These are phyloP conservation scores for Lumbricus terrestris DNA, from an alignment of 2,888 invertebrate genomes.

Conservation along the genomic window DNA sequence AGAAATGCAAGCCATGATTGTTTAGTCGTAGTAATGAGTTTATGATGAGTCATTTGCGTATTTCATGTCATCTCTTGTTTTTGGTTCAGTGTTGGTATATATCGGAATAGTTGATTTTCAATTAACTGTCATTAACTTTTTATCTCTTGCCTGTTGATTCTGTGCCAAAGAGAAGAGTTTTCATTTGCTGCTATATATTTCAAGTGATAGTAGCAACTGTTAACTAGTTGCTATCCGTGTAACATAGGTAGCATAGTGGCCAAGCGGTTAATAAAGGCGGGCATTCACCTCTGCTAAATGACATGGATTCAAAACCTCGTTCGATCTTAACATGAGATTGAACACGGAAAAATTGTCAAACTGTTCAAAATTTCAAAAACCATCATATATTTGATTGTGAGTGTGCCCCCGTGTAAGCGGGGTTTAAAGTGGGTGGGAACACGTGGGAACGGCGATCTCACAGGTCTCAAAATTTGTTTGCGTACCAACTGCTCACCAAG, in stretches of 20 bases:
- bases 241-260: not conserved
- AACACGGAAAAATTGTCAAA: not conserved
- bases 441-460: too few species aligned
- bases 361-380: not conserved
- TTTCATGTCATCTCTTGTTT: not conserved
- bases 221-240: not conserved
- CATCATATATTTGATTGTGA: not conserved
- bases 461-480: too few species aligned
- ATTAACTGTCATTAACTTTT: not conserved
- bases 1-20: not conserved
- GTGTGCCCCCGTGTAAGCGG: too few species aligned
- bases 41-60: not conserved
- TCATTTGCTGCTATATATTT: not conserved
- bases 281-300: not conserved
- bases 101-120: not conserved
- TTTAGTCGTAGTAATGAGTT: not conserved
- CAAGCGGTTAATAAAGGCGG: not conserved
- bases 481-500: too few species aligned
- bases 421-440: too few species aligned
- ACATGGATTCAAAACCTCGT: not conserved
- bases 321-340: not conserved
- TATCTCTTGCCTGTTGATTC: not conserved
- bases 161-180: not conserved
- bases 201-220: not conserved
- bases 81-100: not conserved